phyloP scores from a whole-genome alignment of 2,888 invertebrate genomes.

The Thysanoteuthis rhombus region DNA sequence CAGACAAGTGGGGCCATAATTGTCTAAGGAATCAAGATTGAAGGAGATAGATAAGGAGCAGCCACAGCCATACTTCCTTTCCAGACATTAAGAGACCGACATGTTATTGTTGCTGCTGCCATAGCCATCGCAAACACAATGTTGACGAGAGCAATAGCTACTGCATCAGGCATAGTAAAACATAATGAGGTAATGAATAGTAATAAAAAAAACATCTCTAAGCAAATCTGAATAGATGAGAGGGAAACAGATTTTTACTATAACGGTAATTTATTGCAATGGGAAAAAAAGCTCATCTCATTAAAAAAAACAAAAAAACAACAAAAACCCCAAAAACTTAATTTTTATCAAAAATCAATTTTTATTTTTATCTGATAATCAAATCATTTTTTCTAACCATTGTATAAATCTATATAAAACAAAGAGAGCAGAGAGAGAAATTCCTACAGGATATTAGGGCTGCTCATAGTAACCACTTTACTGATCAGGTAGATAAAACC shows the following conservation, averaged over 20 bases:
- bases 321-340: too few relatives aligned
- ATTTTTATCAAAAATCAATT: too few relatives aligned
- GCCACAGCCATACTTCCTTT: neutral
- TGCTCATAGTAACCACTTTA: neutral
- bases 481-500: neutral
- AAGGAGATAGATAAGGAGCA: neutral
- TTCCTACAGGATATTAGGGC: neutral
- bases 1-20: neutral
- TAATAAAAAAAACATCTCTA: neutral
- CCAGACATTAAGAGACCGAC: neutral
- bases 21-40: neutral
- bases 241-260: too few relatives aligned
- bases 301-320: too few relatives aligned
- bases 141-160: neutral
- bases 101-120: neutral
- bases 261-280: too few relatives aligned
- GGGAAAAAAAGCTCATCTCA: too few relatives aligned
- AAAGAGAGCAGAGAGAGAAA: neutral
- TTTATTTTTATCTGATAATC: too few relatives aligned
- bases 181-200: neutral
- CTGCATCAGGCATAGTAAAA: neutral
- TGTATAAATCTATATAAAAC: too few relatives aligned
- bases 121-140: neutral
- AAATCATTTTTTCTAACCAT: too few relatives aligned
- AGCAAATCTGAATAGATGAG: too few relatives aligned